Base-by-base conservation (phyloP, 1,140 invertebrate species). In the Aphaenogaster ashmeadi region DNA sequence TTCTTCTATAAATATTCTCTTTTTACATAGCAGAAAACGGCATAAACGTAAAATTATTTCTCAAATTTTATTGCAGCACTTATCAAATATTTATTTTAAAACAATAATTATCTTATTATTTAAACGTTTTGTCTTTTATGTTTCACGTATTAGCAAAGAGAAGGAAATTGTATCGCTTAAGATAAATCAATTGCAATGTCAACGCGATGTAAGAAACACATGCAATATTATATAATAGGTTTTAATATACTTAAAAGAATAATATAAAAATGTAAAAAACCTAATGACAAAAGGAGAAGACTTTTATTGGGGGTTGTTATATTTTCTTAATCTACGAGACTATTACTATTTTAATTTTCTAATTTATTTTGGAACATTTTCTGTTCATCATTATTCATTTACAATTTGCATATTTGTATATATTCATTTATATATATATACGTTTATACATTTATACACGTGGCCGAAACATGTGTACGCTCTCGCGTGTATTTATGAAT, bases 361-460 rank as follows among this genome's bases (percentile, higher is more conserved):
- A 75, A 58, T 41, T 41, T 41, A 58, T 58, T 27, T 27, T 58
- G 52, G 72, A 58, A 58, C 36, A 75, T 58, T 75, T 75, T 75
- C 36, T 75, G 15, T 56, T 41, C 13, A 74, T 72, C 13, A 36
- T 5, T 62, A 58, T 58, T 54, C 15, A 27, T 27, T 27, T 27
- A 27, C 27, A 27, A 27, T 58, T 21, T 62, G 33, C 36, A 62
- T 7, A 27, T 58, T 21, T 62, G 33, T 62, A 62, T 7, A 62
- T 33, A 18, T 33, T 38, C 11, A 21, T 67, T 41, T 41, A 27
- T 27, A 27, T 27, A 27, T 27, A 27, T 27, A 27, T 27, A 27
- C 27, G 27, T 27, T 2, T 2, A 44, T 44, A 21, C 8, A 67
- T 41, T 41, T 66, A 2, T 9, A 66, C 38, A 33, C 33, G 18